A percentile compares a stretch with the other conserved stretches of the same genome.
Evolutionary conservation across 2,113 vertebrate genomes (phyloP).

Genomic region (Macroglossus sobrinus): DNA sequence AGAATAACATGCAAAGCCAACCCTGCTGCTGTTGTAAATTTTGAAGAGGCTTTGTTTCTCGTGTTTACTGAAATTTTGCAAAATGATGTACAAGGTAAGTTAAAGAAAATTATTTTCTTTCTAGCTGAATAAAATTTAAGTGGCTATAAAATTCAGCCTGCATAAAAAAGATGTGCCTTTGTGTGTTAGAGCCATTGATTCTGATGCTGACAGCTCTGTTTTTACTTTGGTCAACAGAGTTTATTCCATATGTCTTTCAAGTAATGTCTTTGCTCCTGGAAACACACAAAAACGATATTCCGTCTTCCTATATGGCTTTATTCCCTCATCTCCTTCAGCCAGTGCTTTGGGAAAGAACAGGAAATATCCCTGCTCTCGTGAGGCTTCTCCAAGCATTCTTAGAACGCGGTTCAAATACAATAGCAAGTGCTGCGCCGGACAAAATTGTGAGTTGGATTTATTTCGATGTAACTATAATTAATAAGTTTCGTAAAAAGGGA

Average conservation of each 20-base stretch:
- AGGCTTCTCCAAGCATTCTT: slow-evolving; percentile 96
- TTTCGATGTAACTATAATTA: background rate
- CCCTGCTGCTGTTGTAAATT: slow-evolving; percentile 91
- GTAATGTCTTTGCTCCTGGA: slow-evolving; percentile 99
- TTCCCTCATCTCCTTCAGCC: slow-evolving; percentile 98
- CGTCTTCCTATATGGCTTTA: slow-evolving; percentile 94
- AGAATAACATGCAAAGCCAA: slow-evolving; percentile 97
- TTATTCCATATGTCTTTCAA: slow-evolving; percentile 99
- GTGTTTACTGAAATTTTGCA: slow-evolving; percentile 99
- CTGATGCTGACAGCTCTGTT: background rate
- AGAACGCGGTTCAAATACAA: slow-evolving; percentile 90
- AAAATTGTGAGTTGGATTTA: slow-evolving; percentile 90
- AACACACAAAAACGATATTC: slow-evolving; percentile 94
- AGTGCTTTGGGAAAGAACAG: slow-evolving; percentile 94
- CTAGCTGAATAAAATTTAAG: background rate
- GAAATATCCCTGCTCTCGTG: slow-evolving; percentile 97
- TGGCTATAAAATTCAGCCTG: background rate
- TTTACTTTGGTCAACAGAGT: slow-evolving; percentile 85
- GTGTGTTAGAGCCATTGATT: background rate
- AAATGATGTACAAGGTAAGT: slow-evolving; percentile 95
- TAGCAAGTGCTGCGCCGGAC: slow-evolving; percentile 91
- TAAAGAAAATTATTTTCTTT: background rate
- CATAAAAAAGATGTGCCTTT: background rate
- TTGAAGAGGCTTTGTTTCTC: slow-evolving; percentile 97
- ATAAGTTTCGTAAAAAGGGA: background rate